phyloP scores from a whole-genome alignment of 2,888 invertebrate species.

The Drosophila pseudotalamancana region DNA sequence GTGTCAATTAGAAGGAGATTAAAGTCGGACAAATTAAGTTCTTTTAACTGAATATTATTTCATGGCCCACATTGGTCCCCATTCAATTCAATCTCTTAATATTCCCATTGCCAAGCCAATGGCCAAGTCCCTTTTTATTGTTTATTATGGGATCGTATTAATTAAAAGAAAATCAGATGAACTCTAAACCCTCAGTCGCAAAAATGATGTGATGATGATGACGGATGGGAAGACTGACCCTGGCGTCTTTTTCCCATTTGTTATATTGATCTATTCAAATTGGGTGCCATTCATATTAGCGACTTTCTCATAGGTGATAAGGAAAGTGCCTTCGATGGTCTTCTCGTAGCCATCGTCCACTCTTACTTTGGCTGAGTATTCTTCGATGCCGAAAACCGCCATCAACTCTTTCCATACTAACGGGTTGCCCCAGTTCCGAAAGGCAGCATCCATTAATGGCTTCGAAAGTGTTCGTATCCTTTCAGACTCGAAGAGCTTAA shows the following conservation, averaged over 20 bases:
- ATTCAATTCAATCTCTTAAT: conserved; percentile 3
- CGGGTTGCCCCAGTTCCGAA: conserved; percentile 1
- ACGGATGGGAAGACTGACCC: conserved; percentile 15
- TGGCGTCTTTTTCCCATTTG: conserved; percentile 16
- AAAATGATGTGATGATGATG: neutral
- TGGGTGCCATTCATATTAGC: conserved; percentile 50
- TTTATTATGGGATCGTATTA: neutral
- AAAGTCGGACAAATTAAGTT: no score
- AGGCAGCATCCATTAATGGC: conserved; percentile 4
- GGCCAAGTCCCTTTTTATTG: conserved; percentile 2
- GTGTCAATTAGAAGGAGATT: conserved; percentile 51
- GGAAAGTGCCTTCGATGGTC: conserved; percentile 58
- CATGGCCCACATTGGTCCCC: conserved; percentile 5
- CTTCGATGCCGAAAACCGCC: conserved; percentile 14
- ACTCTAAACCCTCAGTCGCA: neutral
- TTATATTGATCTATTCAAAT: conserved; percentile 8
- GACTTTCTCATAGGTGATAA: conserved; percentile 54
- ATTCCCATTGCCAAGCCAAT: neutral
- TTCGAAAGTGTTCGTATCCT: conserved; percentile 4
- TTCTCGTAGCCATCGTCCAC: conserved; percentile 43
- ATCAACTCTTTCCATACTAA: conserved; percentile 15
- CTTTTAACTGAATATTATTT: neutral
- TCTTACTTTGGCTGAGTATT: conserved; percentile 32
- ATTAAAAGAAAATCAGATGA: neutral
- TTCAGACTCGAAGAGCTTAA: neutral